These are phyloP conservation scores for Apostichopus parvimensis DNA, from an alignment of 35 echinoderm and acorn worm genomes.

Conservation along the genomic window DNA sequence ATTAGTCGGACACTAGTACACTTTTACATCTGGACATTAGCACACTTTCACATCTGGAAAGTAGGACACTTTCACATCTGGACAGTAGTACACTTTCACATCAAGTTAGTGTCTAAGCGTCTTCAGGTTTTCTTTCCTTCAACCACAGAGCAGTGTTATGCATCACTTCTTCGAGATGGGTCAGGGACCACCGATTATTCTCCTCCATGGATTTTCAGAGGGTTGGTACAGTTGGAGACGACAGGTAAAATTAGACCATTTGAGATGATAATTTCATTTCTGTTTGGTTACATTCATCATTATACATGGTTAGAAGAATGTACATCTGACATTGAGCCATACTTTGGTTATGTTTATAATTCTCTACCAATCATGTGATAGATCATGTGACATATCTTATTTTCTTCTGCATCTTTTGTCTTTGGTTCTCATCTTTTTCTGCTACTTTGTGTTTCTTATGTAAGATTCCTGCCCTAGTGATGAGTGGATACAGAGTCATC, in stretches of 20 bases:
- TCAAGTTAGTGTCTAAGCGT: too few species aligned
- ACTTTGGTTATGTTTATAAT: too few species aligned
- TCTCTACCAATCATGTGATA: too few species aligned
- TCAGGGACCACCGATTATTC: conserved; percentile 67
- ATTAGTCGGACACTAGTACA: too few species aligned
- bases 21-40: too few species aligned
- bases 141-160: conserved; percentile 51
- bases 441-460: neutral
- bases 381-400: too few species aligned
- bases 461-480: conserved; percentile 87
- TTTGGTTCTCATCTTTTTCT: too few species aligned
- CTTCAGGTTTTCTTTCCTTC: neutral
- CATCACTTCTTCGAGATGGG: conserved; percentile 81
- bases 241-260: conserved; percentile 58
- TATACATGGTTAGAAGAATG: neutral
- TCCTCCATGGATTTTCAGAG: conserved; percentile 86
- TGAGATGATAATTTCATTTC: neutral
- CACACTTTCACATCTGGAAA: too few species aligned
- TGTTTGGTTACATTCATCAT: neutral
- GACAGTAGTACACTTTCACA: too few species aligned
- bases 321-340: neutral
- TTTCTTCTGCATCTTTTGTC: too few species aligned
- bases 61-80: too few species aligned
- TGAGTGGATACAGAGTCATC: conserved; percentile 86
- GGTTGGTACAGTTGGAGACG: conserved; percentile 85